Conservation (phyloP, 2,888 invertebrate species). For the Erebia ligea region DNA sequence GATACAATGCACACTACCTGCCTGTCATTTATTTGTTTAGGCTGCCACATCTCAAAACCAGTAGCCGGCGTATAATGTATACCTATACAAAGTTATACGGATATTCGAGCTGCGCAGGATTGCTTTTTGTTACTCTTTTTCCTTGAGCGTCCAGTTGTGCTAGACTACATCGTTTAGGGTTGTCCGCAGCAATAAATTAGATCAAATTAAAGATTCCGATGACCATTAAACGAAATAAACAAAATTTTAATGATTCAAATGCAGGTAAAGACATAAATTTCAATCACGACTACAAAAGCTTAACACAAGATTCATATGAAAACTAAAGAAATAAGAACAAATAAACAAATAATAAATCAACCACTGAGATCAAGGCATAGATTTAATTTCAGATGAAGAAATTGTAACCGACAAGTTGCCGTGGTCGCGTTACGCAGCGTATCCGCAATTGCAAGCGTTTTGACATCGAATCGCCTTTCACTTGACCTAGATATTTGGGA, state of each 20-base stretch:
- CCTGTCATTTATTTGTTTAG: slow-evolving; percentile 81
- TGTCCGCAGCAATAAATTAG: slow-evolving; percentile 29
- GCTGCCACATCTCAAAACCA: slow-evolving; percentile 77
- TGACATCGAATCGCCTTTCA: slow-evolving; percentile 78
- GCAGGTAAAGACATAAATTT: not conserved
- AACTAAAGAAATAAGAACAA: not conserved
- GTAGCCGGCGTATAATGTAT: slow-evolving; percentile 69
- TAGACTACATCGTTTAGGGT: slow-evolving; percentile 54
- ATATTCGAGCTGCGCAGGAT: slow-evolving; percentile 58
- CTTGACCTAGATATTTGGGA: slow-evolving; percentile 81
- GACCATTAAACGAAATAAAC: not conserved
- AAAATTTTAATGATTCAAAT: not conserved
- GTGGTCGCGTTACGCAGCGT: slow-evolving; percentile 46
- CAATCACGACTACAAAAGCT: not conserved
- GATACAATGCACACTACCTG: slow-evolving; percentile 74
- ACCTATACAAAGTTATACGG: slow-evolving; percentile 52
- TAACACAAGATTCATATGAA: not conserved
- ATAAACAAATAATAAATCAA: not conserved
- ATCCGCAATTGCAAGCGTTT: slow-evolving; percentile 62
- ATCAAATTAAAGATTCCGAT: not conserved
- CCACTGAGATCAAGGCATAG: slow-evolving; percentile 3
- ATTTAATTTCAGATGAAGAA: slow-evolving; percentile 27
- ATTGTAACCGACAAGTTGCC: slow-evolving; percentile 27
- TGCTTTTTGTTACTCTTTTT: slow-evolving; percentile 75
- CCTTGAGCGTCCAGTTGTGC: slow-evolving; percentile 67